Evolutionary conservation across 2,113 vertebrate genomes (phyloP), one percentile per base, ranked within the genome.

Genomic region (Rhabdomys dilectus): DNA sequence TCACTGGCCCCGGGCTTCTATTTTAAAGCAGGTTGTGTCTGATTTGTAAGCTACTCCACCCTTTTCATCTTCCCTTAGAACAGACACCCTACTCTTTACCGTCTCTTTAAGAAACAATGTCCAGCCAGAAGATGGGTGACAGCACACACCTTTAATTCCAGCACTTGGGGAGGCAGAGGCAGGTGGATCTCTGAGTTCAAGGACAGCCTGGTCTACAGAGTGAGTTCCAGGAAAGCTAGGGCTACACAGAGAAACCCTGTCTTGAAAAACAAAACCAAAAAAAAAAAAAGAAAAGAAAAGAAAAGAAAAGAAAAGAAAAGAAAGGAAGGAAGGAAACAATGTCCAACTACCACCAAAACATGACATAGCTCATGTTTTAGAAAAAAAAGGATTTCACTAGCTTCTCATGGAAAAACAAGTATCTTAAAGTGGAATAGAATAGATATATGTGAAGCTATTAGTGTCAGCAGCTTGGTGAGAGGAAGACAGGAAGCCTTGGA

Each of bases 51-150:
- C 2, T 29, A 10, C 24, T 15, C 4, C 3, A 16, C 16, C 84
- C 6, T 62, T 62, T 39, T 24, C 15, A 0, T 3, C 4, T 1
- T 3, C 56, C 48, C 78, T 31, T 7, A 53, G 39, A 36, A 6
- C 76, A 72, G 39, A 24, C 13, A 19, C 45, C 12, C 26, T 73
- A 9, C 3, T 42, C 19, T 5, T n/a, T 0, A 15, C 22, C 12
- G 42, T 87, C 29, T 84, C 56, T 62, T 42, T 70, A 91, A 68
- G 73, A 62, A 75, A 75, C 68, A n/a, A 21, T 70, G 66, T 70
- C 86, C 80, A 77, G 73, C 36, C 21, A 42, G n/a, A n/a, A 22
- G 19, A 3, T 42, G n/a, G 72, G 21, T 42, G n/a, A 21, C 21
- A 42, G 19, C 5, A 4, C 72, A 42, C n/a, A 10, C n/a, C n/a